Percentiles rank a stretch among this genome's conserved stretches.
phyloP scores from a whole-genome alignment of 2,888 invertebrate genomes.

The Acleris emargana region DNA sequence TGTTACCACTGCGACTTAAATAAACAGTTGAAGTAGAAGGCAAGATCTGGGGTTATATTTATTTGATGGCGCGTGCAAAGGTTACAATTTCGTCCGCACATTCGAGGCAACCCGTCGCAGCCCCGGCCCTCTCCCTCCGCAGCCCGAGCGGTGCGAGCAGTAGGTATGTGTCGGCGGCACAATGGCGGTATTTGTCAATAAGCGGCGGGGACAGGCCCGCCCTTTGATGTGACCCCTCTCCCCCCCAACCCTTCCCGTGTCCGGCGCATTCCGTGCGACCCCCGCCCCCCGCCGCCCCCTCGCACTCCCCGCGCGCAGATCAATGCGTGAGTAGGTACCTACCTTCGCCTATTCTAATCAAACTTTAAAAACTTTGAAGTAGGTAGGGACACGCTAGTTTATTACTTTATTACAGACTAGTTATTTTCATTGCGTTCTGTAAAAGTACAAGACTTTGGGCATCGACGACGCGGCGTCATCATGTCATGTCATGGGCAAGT shows the following conservation, averaged over 20 bases:
- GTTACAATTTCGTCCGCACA: neutral
- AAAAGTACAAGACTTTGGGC: too few species aligned
- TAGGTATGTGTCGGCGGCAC: conserved; percentile 24
- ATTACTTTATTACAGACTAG: too few species aligned
- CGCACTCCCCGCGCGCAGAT: neutral
- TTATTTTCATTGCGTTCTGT: too few species aligned
- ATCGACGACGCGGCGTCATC: too few species aligned
- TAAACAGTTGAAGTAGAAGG: too few species aligned
- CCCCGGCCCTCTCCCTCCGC: neutral
- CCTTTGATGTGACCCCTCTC: conserved; percentile 27
- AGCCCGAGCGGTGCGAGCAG: neutral
- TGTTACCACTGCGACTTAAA: too few species aligned
- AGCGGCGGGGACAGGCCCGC: conserved; percentile 21
- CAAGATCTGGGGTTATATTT: too few species aligned
- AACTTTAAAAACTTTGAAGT: neutral
- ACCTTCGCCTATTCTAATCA: neutral
- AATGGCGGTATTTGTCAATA: conserved; percentile 41
- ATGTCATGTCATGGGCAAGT: too few species aligned
- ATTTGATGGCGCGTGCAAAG: neutral
- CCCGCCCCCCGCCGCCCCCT: neutral
- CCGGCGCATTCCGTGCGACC: conserved; percentile 23
- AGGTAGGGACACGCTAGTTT: too few species aligned
- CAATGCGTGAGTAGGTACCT: neutral
- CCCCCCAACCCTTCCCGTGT: conserved; percentile 24
- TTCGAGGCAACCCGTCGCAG: neutral